A percentile compares a stretch with the other conserved stretches of the same genome.
Evolutionary conservation across 2,797 vertebrate genomes (phyloP).

Genomic region (Lacerta agilis): DNA sequence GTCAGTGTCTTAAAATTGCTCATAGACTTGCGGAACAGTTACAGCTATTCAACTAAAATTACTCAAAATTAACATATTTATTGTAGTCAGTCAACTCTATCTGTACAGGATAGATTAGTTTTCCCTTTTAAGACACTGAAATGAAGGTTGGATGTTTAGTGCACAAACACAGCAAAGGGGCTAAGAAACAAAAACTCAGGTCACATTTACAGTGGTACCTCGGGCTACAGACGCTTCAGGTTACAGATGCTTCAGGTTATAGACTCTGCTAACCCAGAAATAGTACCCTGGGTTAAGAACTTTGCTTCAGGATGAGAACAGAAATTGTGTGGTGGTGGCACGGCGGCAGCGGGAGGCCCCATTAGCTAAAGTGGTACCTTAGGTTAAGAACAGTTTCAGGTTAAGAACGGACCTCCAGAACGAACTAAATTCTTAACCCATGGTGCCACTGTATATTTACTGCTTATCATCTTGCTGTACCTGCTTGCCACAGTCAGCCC

Average conservation of each 20-base stretch:
- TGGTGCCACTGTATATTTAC: background rate
- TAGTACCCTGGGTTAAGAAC: no score
- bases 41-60: background rate
- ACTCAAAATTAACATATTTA: background rate
- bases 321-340: no score
- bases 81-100: conserved; percentile 5
- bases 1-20: conserved; percentile 31
- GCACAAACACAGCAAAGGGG: background rate
- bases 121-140: conserved; percentile 1
- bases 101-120: background rate
- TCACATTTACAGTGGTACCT: background rate
- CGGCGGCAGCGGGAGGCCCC: no score
- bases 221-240: no score
- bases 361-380: no score
- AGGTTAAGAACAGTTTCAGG: no score
- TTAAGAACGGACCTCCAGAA: no score
- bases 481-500: background rate
- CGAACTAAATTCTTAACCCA: no score
- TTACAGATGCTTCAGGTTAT: no score
- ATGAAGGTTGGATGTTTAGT: conserved; percentile 27
- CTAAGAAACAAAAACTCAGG: background rate
- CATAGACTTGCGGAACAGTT: conserved; percentile 43
- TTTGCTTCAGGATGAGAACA: no score
- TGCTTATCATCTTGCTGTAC: background rate
- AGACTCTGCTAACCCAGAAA: no score